These are phyloP conservation scores for Nothoprocta perdicaria DNA, from an alignment of 2,113 vertebrate species.

Conservation along the genomic window DNA sequence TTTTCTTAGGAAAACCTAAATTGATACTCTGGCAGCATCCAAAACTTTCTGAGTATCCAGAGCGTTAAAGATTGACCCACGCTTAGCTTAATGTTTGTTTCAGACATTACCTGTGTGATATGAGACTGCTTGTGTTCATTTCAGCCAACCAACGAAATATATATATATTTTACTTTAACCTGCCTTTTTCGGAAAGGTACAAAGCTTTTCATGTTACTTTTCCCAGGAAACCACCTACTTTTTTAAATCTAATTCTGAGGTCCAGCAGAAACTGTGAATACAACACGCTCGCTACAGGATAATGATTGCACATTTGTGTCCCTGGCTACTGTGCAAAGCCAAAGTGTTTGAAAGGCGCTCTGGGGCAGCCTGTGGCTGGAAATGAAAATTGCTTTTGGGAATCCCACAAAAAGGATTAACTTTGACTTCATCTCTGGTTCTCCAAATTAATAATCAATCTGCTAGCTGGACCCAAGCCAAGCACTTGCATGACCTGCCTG, in stretches of 20 bases:
- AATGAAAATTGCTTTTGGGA: constrained; percentile 75
- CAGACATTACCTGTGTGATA: background rate
- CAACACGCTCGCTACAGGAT: background rate
- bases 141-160: background rate
- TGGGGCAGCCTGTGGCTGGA: constrained; percentile 61
- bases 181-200: background rate
- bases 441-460: constrained; percentile 74
- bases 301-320: background rate
- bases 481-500: constrained; percentile 10
- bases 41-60: background rate
- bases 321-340: background rate
- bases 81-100: constrained; percentile 4
- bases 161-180: background rate
- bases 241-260: background rate
- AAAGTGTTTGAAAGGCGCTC: constrained; percentile 26
- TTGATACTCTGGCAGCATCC: background rate
- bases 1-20: background rate
- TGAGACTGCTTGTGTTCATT: background rate
- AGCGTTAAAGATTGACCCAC: background rate
- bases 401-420: constrained; percentile 72
- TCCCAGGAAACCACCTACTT: background rate
- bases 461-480: constrained; percentile 40
- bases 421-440: constrained; percentile 66
- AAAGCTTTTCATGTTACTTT: background rate
- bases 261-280: background rate